phyloP scores from a whole-genome alignment of 2,113 vertebrate species.

The Phocoena sinus region DNA sequence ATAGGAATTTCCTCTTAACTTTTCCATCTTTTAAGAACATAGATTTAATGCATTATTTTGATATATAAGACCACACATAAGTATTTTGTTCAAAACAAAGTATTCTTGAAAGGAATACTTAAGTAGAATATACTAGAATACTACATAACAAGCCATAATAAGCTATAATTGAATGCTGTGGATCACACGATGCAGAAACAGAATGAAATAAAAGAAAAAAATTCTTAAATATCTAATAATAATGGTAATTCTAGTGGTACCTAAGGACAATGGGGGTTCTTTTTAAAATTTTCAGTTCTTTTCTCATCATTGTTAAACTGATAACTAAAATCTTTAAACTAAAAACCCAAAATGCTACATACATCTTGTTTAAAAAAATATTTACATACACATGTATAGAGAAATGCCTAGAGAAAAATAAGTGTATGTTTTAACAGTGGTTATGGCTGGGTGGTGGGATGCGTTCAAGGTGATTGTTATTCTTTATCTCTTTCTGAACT shows the following conservation, averaged over 20 bases:
- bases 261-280: background rate
- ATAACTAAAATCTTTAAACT: conserved; percentile 14
- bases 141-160: background rate
- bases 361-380: background rate
- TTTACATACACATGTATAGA: background rate
- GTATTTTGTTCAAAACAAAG: conserved; percentile 38
- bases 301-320: conserved; percentile 11
- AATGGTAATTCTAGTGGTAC: background rate
- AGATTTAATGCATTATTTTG: background rate
- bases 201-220: background rate
- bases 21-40: conserved; percentile 23
- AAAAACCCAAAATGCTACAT: background rate
- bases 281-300: background rate
- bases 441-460: background rate
- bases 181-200: background rate
- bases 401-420: background rate
- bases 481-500: background rate
- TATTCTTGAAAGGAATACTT: background rate
- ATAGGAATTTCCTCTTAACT: background rate
- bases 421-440: background rate
- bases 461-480: background rate
- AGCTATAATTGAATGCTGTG: background rate
- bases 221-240: background rate
- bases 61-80: background rate
- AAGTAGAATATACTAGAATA: background rate